phyloP scores from a whole-genome alignment of 2,888 invertebrate genomes.

The Saturnia pavonia region DNA sequence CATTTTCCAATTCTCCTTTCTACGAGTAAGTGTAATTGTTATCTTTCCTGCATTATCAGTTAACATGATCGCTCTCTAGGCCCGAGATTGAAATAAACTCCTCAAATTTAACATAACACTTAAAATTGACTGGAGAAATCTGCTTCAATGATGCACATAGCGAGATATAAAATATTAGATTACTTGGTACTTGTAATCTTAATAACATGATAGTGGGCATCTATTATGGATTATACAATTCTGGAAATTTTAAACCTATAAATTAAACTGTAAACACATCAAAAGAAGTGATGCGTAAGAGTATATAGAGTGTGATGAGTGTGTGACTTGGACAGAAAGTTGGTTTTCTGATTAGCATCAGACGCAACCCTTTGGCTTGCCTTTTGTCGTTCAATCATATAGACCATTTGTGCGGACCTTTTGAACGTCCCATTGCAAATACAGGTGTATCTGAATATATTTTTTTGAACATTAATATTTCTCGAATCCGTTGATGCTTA shows the following conservation, averaged over 20 bases:
- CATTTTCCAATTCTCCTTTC: no score
- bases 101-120: no score
- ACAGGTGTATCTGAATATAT: slow-evolving; percentile 13
- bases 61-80: no score
- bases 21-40: no score
- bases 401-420: slow-evolving; percentile 28
- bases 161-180: not conserved
- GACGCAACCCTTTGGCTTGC: slow-evolving; percentile 49
- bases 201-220: not conserved
- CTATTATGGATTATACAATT: no score
- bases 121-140: not conserved
- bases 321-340: slow-evolving; percentile 34
- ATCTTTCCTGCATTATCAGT: no score
- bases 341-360: slow-evolving; percentile 63
- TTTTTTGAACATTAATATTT: slow-evolving; percentile 13
- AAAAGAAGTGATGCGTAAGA: not conserved
- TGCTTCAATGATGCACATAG: not conserved
- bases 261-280: not conserved
- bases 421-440: slow-evolving; percentile 18
- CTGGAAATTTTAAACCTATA: no score
- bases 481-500: not conserved
- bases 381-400: slow-evolving; percentile 56
- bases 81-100: no score
- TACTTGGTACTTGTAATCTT: not conserved
- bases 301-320: slow-evolving; percentile 2